Conservation (phyloP, 2,797 vertebrate species). For the Girardinus metallicus region DNA sequence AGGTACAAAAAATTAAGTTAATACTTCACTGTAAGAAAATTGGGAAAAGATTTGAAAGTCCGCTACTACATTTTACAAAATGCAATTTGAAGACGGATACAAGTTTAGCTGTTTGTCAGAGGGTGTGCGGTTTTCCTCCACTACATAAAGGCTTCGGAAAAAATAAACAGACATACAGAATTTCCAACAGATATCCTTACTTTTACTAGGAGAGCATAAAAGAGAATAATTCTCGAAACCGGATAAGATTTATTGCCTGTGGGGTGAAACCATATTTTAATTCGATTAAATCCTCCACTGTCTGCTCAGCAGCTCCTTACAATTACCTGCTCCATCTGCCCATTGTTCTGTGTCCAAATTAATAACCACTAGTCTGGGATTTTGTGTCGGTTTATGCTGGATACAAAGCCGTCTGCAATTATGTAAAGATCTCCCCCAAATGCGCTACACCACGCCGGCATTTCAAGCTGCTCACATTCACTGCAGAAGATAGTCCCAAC, state of each 20-base stretch:
- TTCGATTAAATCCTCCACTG: slow-evolving; percentile 58
- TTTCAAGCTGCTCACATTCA: slow-evolving; percentile 37
- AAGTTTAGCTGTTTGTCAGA: background rate
- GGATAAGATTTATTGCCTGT: slow-evolving; percentile 53
- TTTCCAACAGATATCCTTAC: background rate
- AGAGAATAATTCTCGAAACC: slow-evolving; percentile 24
- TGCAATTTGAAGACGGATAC: background rate
- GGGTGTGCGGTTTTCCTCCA: too few species aligned
- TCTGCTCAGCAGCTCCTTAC: slow-evolving; percentile 59
- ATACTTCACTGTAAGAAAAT: background rate
- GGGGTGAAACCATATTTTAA: slow-evolving; percentile 52
- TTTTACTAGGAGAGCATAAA: background rate
- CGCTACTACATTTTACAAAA: background rate
- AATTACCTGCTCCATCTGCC: slow-evolving; percentile 68
- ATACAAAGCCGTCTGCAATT: slow-evolving; percentile 47
- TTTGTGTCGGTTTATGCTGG: slow-evolving; percentile 39
- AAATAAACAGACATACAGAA: background rate
- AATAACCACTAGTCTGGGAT: slow-evolving; percentile 57
- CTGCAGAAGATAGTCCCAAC: slow-evolving; percentile 22
- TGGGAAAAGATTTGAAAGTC: background rate
- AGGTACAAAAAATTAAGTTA: background rate
- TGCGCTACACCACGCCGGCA: slow-evolving; percentile 16
- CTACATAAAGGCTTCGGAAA: background rate
- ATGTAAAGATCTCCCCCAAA: slow-evolving; percentile 50
- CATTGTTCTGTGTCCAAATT: slow-evolving; percentile 63